phyloP scores from a whole-genome alignment of 2,113 vertebrate species.

The Athene noctua region DNA sequence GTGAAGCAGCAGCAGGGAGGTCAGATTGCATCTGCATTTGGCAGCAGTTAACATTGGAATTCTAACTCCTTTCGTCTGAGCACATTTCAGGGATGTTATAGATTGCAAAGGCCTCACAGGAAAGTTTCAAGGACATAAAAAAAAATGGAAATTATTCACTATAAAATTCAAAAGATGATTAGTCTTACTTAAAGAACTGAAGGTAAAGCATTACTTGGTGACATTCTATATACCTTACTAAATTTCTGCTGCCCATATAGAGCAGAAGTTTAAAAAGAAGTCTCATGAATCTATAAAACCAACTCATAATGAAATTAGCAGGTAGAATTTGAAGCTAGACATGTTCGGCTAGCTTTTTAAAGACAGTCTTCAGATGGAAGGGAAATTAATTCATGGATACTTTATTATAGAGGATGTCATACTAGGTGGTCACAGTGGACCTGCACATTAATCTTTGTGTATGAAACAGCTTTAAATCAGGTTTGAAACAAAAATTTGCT shows the following conservation, averaged over 20 bases:
- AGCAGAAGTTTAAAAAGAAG: background rate
- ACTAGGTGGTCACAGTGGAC: background rate
- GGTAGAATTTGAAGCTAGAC: background rate
- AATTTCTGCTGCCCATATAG: background rate
- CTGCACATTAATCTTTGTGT: background rate
- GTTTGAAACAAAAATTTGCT: background rate
- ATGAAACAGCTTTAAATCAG: background rate
- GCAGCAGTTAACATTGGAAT: background rate
- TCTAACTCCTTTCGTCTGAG: background rate
- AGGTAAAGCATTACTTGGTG: background rate
- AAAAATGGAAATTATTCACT: background rate
- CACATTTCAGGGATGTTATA: background rate
- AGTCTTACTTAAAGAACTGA: background rate
- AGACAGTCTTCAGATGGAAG: background rate
- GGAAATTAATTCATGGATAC: background rate
- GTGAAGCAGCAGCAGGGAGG: conserved; percentile 10
- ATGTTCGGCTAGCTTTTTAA: background rate
- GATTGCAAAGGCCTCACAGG: background rate
- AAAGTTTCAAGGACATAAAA: background rate
- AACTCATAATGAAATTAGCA: background rate
- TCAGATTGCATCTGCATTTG: conserved; percentile 25
- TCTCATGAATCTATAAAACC: background rate
- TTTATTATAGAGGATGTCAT: background rate
- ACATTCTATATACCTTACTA: background rate
- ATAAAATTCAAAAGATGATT: background rate